Evolutionary conservation across 2,113 vertebrate species (phyloP).

Genomic region (Bostrychus sinensis): DNA sequence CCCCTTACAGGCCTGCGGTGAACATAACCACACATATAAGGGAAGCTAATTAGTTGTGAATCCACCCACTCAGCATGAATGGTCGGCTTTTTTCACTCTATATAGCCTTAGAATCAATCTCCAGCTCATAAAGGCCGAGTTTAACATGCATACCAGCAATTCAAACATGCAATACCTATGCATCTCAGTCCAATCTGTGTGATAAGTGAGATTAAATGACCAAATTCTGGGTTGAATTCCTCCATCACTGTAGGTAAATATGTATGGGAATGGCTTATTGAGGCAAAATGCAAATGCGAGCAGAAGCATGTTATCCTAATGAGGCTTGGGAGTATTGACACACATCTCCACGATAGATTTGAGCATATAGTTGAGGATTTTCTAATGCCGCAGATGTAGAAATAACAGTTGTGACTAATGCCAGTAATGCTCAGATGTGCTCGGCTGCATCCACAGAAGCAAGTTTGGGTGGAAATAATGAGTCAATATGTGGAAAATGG

Average conservation of each 20-base stretch:
- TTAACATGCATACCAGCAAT: background rate
- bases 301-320: conserved; percentile 43
- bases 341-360: conserved; percentile 36
- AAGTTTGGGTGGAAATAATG: conserved; percentile 33
- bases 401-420: conserved; percentile 23
- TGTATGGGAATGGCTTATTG: conserved; percentile 20
- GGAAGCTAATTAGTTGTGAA: conserved; percentile 29
- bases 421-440: conserved; percentile 23
- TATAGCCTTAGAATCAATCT: background rate
- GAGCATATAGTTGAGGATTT: conserved; percentile 21
- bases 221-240: conserved; percentile 12
- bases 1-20: background rate
- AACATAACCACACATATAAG: background rate
- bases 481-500: conserved; percentile 26
- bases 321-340: no score
- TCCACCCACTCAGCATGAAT: conserved; percentile 16
- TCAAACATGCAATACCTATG: background rate
- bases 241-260: conserved; percentile 15
- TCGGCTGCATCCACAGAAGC: conserved; percentile 12
- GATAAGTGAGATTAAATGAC: conserved; percentile 18
- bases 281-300: conserved; percentile 29
- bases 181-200: conserved; percentile 16
- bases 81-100: conserved; percentile 16
- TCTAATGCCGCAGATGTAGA: conserved; percentile 3
- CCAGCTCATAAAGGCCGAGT: background rate